Base-by-base conservation (phyloP, 2,888 invertebrate genomes). In the Chirona hameri region DNA sequence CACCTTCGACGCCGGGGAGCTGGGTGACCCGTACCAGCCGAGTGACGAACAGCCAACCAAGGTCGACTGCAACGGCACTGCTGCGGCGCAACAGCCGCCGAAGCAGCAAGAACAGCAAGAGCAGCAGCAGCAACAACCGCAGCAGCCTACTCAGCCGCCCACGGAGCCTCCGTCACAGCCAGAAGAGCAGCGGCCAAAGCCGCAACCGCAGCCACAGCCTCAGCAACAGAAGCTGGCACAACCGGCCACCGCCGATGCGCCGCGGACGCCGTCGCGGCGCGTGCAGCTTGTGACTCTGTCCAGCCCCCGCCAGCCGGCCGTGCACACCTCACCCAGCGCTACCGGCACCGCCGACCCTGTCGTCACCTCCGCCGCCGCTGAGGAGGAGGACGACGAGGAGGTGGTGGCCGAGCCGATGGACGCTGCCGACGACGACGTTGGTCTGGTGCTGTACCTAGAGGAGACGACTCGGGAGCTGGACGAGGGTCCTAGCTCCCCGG, bases 1-100 rank as follows among this genome's bases (percentile, higher is more conserved):
- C 39, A 91, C 92, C n/a, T 95, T 97, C 88, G 90, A 91, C 57
- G 88, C 91, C 14, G 91, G 90, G 24, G 95, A 96, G 89, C 88
- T 96, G 24, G 96, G 96, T 12, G 87, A 88, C 46, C 88, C 89
- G 46, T 92, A 91, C 85, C 88, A 89, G 83, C 83, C 82, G 24
- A 39, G 12, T 24, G 52, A 24, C 12, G 72, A 55, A 46, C 27
- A 21, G 65, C 29, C 81, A 65, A 48, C 48, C 15, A 12, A 52
- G 52, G 52, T 12, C 12, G 52, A 52, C 52, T 52, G 52, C 52
- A 52, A 52, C 52, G 52, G 52, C 18, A 52, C 12, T 18, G 10
- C 52, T 12, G 52, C 52, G 52, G 52, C 52, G 18, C 52, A 18
- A 18, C 52, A 52, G 52, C 18, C 52, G 15, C 52, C 15, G 52